A percentile compares a stretch with the other conserved stretches of the same genome.
phyloP scores from a whole-genome alignment of 2,888 invertebrate species.

The Rhyacophila evoluta region DNA sequence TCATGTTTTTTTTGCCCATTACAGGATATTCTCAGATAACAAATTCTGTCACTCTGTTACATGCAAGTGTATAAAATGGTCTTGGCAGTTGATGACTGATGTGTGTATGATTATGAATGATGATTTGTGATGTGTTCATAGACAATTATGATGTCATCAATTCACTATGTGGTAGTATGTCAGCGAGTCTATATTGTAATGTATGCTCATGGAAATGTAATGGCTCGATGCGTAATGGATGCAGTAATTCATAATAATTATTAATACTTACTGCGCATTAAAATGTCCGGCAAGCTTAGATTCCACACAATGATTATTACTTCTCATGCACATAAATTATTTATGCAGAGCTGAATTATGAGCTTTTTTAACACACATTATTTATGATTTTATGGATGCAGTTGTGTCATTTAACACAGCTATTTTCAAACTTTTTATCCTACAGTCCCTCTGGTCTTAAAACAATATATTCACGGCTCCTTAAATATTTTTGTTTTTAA shows the following conservation, averaged over 20 bases:
- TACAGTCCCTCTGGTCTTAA: too few species aligned
- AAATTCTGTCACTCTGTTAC: too few species aligned
- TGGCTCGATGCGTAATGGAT: constrained; percentile 1
- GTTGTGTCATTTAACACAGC: too few species aligned
- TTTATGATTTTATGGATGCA: too few species aligned
- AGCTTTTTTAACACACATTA: background rate
- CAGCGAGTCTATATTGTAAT: background rate
- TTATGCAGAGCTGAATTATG: background rate
- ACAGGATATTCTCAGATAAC: too few species aligned
- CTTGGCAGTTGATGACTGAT: too few species aligned
- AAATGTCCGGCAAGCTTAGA: background rate
- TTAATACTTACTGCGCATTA: background rate
- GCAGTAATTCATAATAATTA: constrained; percentile 22
- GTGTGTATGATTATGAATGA: background rate
- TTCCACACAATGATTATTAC: background rate
- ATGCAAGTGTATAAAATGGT: too few species aligned
- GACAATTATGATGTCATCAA: background rate
- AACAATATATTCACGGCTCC: too few species aligned
- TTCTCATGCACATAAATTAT: background rate
- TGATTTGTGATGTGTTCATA: background rate
- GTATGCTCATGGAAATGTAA: background rate
- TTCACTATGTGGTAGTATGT: background rate
- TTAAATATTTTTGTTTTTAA: too few species aligned
- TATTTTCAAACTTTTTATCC: too few species aligned
- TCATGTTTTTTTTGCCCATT: too few species aligned